Percentiles rank a stretch among this genome's conserved stretches.
Conservation (phyloP, 1,140 invertebrate genomes). For the Odontomachus brunneus region DNA sequence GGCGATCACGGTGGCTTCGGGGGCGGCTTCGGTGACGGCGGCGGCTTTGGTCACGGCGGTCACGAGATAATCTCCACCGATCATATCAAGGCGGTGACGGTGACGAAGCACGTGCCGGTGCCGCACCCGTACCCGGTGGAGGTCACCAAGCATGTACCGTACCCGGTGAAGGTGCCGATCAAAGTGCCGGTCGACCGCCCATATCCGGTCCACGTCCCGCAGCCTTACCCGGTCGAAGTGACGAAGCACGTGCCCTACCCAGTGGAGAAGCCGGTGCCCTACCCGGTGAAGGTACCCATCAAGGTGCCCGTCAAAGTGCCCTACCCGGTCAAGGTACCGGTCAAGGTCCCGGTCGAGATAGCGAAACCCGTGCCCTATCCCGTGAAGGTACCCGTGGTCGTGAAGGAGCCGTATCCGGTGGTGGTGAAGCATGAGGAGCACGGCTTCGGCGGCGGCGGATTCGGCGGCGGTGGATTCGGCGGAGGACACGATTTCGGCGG, state of each 20-base stretch:
- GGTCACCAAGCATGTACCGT: conserved; percentile 83
- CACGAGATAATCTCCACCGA: conserved; percentile 77
- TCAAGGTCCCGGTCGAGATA: conserved; percentile 86
- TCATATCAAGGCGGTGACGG: conserved; percentile 83
- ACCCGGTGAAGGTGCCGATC: conserved; percentile 83
- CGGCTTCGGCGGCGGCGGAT: conserved; percentile 64
- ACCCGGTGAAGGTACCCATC: conserved; percentile 86
- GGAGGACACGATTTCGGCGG: conserved; percentile 64
- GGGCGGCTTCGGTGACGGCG: conserved; percentile 66
- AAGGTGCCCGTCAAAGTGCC: conserved; percentile 85
- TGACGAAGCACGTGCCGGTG: conserved; percentile 85
- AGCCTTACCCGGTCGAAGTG: conserved; percentile 87
- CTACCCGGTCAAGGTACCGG: conserved; percentile 82
- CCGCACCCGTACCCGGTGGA: conserved; percentile 83
- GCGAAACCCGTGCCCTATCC: conserved; percentile 82
- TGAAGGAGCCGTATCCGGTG: conserved; percentile 87
- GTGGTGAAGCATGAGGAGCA: conserved; percentile 77
- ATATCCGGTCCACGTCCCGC: conserved; percentile 86
- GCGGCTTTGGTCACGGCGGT: conserved; percentile 42
- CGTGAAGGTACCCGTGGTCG: conserved; percentile 80
- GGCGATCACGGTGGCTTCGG: conserved; percentile 76
- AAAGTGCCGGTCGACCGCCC: conserved; percentile 86
- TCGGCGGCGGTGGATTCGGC: conserved; percentile 62
- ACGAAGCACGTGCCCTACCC: conserved; percentile 86
- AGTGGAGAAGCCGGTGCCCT: conserved; percentile 85